Evolutionary conservation across 2,797 vertebrate genomes (phyloP).

Genomic region (Dipus sagitta): DNA sequence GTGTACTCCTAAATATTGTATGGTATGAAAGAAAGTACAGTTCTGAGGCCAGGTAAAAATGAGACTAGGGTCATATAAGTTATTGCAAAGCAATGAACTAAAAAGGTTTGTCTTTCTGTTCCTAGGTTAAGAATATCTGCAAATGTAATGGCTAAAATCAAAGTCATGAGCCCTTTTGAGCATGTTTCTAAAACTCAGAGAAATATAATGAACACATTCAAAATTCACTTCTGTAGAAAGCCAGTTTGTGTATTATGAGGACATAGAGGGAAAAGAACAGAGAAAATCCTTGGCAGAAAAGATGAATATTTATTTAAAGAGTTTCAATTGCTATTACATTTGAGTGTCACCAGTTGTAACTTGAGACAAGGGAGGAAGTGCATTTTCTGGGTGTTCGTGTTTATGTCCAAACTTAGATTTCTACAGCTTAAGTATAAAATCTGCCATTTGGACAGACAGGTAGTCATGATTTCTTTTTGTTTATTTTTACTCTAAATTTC

Average conservation of each 20-base stretch:
- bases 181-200: neutral
- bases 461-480: neutral
- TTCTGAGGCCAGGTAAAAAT: neutral
- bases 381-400: neutral
- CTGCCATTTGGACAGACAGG: neutral
- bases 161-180: neutral
- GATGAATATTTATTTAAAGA: neutral
- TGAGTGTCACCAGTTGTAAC: neutral
- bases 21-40: neutral
- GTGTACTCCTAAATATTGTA: neutral
- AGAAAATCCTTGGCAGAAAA: neutral
- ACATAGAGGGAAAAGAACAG: neutral
- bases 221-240: neutral
- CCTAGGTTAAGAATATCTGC: neutral
- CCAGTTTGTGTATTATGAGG: neutral
- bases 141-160: neutral
- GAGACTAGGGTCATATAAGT: neutral
- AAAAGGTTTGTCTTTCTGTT: neutral
- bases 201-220: neutral
- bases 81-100: neutral
- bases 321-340: neutral
- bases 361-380: neutral
- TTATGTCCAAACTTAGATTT: conserved; percentile 18
- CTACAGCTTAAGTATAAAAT: neutral
- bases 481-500: neutral